Conservation (phyloP, 1,140 invertebrate species). For the Macrocentrus cingulum region DNA sequence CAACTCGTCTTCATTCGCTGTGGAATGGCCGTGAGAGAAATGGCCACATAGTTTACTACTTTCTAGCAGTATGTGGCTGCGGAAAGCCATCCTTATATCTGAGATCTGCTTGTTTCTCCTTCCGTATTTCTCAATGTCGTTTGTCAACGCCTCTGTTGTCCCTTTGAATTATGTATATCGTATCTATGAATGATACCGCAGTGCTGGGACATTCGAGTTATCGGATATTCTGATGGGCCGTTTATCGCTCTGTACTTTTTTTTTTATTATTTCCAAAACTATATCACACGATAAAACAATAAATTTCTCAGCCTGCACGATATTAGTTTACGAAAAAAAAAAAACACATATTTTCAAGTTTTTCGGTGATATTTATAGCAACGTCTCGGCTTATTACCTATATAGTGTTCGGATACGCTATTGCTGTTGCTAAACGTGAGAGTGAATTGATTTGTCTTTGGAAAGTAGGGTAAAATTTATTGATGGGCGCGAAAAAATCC, state of each 20-base stretch:
- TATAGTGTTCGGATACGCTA: no score
- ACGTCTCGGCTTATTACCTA: no score
- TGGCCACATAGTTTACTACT: background rate
- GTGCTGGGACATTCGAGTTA: conserved; percentile 29
- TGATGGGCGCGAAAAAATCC: no score
- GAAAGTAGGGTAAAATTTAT: no score
- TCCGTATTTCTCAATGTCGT: conserved; percentile 37
- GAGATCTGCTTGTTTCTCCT: background rate
- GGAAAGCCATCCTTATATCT: no score
- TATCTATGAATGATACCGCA: conserved; percentile 2
- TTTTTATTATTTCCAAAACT: background rate
- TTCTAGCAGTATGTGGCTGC: no score
- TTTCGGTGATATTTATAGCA: no score
- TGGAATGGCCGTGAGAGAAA: background rate
- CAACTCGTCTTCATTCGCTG: conserved; percentile 41
- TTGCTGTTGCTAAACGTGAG: no score
- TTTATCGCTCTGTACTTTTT: conserved; percentile 27
- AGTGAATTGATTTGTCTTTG: no score
- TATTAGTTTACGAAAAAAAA: no score
- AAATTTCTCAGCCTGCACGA: background rate
- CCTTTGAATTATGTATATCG: conserved; percentile 40
- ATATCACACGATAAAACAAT: background rate
- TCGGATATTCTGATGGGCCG: conserved; percentile 31
- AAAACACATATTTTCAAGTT: no score
- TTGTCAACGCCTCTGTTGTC: conserved; percentile 31